Percentiles rank a stretch among this genome's conserved stretches.
Evolutionary conservation across 2,113 vertebrate genomes (phyloP).

Genomic region (Atherinomorus stipes): DNA sequence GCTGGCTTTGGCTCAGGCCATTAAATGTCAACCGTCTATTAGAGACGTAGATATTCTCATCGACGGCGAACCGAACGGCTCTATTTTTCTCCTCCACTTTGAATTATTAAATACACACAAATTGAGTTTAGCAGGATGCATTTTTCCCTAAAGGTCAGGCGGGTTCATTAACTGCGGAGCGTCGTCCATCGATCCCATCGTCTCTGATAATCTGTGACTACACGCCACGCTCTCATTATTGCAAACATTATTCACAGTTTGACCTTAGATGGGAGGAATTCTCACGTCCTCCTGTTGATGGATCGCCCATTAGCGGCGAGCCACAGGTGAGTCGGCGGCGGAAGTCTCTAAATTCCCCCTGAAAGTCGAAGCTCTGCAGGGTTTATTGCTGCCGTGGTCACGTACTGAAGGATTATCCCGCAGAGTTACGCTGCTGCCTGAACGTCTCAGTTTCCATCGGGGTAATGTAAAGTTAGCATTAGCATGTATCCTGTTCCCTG

Average conservation of each 20-base stretch:
- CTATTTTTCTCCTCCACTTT: slow-evolving; percentile 73
- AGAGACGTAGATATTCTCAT: slow-evolving; percentile 79
- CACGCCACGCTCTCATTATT: slow-evolving; percentile 66
- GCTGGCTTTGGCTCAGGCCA: slow-evolving; percentile 70
- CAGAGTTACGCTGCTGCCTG: no score
- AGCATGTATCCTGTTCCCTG: no score
- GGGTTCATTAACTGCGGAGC: slow-evolving; percentile 80
- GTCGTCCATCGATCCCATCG: slow-evolving; percentile 75
- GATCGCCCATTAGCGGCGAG: slow-evolving; percentile 42
- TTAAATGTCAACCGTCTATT: slow-evolving; percentile 82
- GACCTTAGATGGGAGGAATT: slow-evolving; percentile 59
- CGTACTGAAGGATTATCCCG: background rate
- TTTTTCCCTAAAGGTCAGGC: slow-evolving; percentile 82
- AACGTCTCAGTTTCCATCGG: no score
- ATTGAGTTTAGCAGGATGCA: slow-evolving; percentile 78
- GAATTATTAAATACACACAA: slow-evolving; percentile 87
- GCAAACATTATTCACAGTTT: slow-evolving; percentile 75
- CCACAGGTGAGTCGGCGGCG: slow-evolving; percentile 1
- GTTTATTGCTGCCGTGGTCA: slow-evolving; percentile 11
- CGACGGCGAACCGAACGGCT: slow-evolving; percentile 65
- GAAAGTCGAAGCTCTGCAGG: background rate
- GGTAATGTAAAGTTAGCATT: no score
- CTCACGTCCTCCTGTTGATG: slow-evolving; percentile 32
- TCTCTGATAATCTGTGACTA: slow-evolving; percentile 67
- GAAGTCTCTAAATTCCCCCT: background rate